These are phyloP conservation scores for Lasioglossum villosulum DNA, from an alignment of 2,888 invertebrate species.

Conservation along the genomic window DNA sequence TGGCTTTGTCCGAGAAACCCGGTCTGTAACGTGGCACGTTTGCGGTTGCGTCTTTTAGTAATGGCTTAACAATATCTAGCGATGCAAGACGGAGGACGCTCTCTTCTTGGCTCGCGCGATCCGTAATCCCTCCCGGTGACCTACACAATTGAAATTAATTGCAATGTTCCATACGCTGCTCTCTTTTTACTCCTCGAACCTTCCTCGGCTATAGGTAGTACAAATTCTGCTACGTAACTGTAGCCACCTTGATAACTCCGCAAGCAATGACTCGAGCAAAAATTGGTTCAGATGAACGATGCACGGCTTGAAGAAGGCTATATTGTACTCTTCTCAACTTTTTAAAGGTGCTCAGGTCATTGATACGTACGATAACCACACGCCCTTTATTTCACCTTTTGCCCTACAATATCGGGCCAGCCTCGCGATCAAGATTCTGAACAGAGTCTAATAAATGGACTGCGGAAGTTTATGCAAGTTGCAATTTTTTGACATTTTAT, in stretches of 20 bases:
- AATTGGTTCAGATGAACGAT: not conserved
- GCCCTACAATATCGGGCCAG: too few relatives aligned
- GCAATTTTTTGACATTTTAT: too few relatives aligned
- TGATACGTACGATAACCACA: too few relatives aligned
- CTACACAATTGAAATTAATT: constrained; percentile 33
- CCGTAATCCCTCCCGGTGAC: not conserved
- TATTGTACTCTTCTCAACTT: not conserved
- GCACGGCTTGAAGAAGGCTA: not conserved
- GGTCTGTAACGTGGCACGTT: constrained; percentile 13
- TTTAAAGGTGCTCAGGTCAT: too few relatives aligned
- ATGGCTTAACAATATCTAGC: constrained; percentile 42
- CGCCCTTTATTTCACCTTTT: too few relatives aligned
- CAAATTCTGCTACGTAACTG: not conserved
- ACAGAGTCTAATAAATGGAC: too few relatives aligned
- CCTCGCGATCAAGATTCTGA: too few relatives aligned
- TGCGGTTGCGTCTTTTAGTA: constrained; percentile 30
- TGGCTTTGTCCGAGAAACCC: constrained; percentile 46
- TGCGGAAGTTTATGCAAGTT: too few relatives aligned
- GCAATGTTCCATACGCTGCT: constrained; percentile 17
- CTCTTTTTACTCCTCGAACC: not conserved
- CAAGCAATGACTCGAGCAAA: not conserved
- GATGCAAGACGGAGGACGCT: constrained; percentile 11
- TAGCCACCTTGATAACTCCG: not conserved
- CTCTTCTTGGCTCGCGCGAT: not conserved
- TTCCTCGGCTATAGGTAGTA: not conserved